Percentiles rank a stretch among this genome's conserved stretches.
Evolutionary conservation across 1,140 invertebrate species (phyloP).

Genomic region (Zaprionus ornatus): DNA sequence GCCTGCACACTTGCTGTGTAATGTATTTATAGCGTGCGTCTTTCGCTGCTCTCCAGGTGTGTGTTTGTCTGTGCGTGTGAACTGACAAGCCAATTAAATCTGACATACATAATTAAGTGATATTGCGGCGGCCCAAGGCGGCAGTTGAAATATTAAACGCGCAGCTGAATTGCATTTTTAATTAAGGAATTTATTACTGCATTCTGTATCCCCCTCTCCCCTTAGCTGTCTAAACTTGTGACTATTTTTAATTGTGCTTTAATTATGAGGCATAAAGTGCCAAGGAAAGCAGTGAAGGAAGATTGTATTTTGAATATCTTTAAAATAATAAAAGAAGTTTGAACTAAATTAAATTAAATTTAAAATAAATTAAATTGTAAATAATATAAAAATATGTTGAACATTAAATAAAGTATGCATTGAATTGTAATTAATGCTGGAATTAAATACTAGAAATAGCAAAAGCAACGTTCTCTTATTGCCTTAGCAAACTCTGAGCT

Average conservation of each 20-base stretch:
- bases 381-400: background rate
- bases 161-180: slow-evolving; percentile 68
- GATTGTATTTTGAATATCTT: background rate
- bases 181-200: slow-evolving; percentile 53
- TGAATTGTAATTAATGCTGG: too few relatives aligned
- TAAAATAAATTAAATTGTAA: too few relatives aligned
- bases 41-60: slow-evolving; percentile 14
- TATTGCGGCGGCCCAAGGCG: slow-evolving; percentile 46
- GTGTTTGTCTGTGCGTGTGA: slow-evolving; percentile 19
- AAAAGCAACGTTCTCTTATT: background rate
- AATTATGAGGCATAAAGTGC: background rate
- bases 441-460: too few relatives aligned
- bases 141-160: slow-evolving; percentile 53
- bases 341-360: too few relatives aligned
- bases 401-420: background rate
- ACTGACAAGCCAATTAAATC: slow-evolving; percentile 80
- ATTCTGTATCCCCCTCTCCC: background rate
- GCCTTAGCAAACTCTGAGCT: background rate
- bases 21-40: slow-evolving; percentile 70
- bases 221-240: background rate
- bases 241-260: background rate
- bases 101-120: slow-evolving; percentile 79
- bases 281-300: background rate
- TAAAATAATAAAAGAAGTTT: background rate
- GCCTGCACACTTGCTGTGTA: slow-evolving; percentile 43